Evolutionary conservation across 2,888 invertebrate genomes (phyloP).

Genomic region (Gibbula magus): DNA sequence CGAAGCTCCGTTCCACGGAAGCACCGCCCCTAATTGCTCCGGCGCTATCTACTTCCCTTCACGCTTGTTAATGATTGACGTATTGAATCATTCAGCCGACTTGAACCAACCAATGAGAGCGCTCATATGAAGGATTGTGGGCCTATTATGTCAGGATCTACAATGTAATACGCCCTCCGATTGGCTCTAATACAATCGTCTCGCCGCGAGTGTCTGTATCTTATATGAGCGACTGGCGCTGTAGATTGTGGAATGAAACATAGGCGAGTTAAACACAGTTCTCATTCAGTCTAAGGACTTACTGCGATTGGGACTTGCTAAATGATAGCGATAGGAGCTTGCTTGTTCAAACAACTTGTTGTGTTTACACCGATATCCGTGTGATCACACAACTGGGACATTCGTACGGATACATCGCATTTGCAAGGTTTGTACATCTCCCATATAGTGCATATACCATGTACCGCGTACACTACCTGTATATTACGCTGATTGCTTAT

Average conservation of each 20-base stretch:
- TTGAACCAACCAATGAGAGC: constrained; percentile 42
- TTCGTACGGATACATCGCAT: not conserved
- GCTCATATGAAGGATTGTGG: constrained; percentile 38
- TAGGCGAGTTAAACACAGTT: constrained; percentile 11
- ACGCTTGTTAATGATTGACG: not conserved
- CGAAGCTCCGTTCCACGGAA: not conserved
- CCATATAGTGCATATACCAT: not conserved
- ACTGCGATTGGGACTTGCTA: not conserved
- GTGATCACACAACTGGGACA: not conserved
- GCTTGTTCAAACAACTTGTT: constrained; percentile 21
- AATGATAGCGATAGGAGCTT: not conserved
- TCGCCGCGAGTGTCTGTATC: constrained; percentile 52
- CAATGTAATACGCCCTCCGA: constrained; percentile 55
- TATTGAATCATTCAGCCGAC: constrained; percentile 44
- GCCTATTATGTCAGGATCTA: constrained; percentile 61
- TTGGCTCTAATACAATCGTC: constrained; percentile 60
- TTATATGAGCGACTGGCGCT: constrained; percentile 47
- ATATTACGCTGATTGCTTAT: not conserved
- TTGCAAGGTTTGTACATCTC: constrained; percentile 2
- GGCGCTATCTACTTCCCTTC: not conserved
- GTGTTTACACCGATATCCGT: constrained; percentile 6
- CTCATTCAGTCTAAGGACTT: constrained; percentile 22
- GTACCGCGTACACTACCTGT: not conserved
- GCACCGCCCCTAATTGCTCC: constrained; percentile 5
- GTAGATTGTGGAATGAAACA: constrained; percentile 28